Base-by-base conservation (phyloP, 2,113 vertebrate genomes). In the Muscicapa adusta region DNA sequence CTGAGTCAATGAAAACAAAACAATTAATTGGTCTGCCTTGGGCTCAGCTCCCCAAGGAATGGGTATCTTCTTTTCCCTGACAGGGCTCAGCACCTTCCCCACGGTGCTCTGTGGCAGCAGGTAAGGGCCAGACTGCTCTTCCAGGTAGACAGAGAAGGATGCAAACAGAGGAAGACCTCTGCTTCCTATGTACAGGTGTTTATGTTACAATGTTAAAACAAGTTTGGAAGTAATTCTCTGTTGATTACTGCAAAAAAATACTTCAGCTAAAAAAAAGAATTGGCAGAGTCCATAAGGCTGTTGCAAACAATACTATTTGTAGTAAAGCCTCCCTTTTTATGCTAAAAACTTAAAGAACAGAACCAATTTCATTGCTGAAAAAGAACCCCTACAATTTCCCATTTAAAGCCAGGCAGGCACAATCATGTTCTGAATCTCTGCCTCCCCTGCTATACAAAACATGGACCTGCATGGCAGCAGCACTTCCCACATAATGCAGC, bases 401-500 rank as follows among this genome's bases (percentile, higher is more conserved):
- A 54, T 79, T 50, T 47, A 56, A 12, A 76, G 47, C 8, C 38
- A 61, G 31, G 28, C 0, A 2, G 23, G 76, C 38, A 75, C 43
- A 24, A 24, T 31, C 28, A 25, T 0, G 0, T 33, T 36, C 65
- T 88, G 63, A 92, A 38, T 47, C 2, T 2, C 33, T 38, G 50
- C 42, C 22, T 63, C 11, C 20, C 29, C 65, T 67, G 40, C 40
- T 34, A 16, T 14, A 84, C 18, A 6, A 72, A 48, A 43, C 9
- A 12, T 2, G n/a, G 38, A 38, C 31, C 63, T 54, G 60, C 1
- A 4, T 0, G 0, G 38, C 36, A 0, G 2, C 6, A 42, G 54
- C 40, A 47, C 18, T 36, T 36, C 33, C 67, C 50, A 47, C 0
- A 0, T 20, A 48, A 51, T 1, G 9, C 57, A 38, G 20, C 38